Evolutionary conservation across 1,140 invertebrate genomes (phyloP).

Genomic region (Nixonia krombeini): DNA sequence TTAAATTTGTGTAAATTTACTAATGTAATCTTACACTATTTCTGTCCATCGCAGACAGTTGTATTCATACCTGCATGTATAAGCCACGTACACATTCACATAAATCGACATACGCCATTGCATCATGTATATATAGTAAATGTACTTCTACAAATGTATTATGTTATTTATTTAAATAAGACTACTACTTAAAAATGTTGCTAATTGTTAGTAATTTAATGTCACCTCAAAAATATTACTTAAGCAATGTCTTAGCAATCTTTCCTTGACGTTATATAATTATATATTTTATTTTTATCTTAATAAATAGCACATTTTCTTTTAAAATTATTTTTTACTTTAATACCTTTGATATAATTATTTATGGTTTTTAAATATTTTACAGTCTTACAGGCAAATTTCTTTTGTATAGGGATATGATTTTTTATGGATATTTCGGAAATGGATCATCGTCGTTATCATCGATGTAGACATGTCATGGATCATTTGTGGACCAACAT

Average conservation of each 20-base stretch:
- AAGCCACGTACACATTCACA: slow-evolving; percentile 26
- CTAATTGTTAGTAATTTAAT: slow-evolving; percentile 17
- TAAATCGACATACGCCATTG: slow-evolving; percentile 15
- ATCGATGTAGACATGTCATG: not conserved
- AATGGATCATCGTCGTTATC: slow-evolving; percentile 2
- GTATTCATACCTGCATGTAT: slow-evolving; percentile 25
- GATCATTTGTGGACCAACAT: no score
- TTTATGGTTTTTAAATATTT: not conserved
- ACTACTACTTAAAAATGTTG: slow-evolving; percentile 33
- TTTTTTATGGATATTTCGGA: not conserved
- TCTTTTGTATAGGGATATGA: not conserved
- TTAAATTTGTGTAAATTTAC: slow-evolving; percentile 43
- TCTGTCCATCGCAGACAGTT: slow-evolving; percentile 38
- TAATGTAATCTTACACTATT: slow-evolving; percentile 48
- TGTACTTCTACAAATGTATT: slow-evolving; percentile 52
- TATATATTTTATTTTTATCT: no score
- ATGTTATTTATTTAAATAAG: slow-evolving; percentile 54
- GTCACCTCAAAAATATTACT: slow-evolving; percentile 18
- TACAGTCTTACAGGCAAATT: not conserved
- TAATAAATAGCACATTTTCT: no score
- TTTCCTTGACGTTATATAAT: no score
- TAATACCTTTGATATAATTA: not conserved
- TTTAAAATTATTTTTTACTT: not conserved
- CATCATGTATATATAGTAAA: slow-evolving; percentile 46
- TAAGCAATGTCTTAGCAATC: slow-evolving; percentile 3